Evolutionary conservation across 1,140 invertebrate genomes (phyloP).

Genomic region (Caenorhabditis tropicalis): DNA sequence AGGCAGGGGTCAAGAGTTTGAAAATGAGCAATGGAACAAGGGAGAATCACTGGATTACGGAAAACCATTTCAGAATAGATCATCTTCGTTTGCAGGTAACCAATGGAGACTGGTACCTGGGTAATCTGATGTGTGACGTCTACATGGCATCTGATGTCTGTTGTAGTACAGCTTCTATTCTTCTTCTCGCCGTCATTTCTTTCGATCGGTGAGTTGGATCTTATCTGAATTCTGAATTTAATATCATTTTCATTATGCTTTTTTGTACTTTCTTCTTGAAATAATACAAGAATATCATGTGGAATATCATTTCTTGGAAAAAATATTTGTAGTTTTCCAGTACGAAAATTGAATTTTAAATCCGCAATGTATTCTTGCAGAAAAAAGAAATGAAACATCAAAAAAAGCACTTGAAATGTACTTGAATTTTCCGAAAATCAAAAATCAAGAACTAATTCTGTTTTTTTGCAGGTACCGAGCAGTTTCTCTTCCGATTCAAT

Average conservation of each 20-base stretch:
- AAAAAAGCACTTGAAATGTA: too few species aligned
- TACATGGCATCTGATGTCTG: constrained; percentile 98
- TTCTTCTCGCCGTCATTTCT: constrained; percentile 95
- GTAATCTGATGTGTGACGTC: constrained; percentile 91
- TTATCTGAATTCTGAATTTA: too few species aligned
- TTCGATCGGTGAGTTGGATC: constrained; percentile 90
- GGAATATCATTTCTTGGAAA: neutral
- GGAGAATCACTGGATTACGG: neutral
- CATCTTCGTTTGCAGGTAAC: constrained; percentile 67
- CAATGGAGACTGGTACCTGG: constrained; percentile 80
- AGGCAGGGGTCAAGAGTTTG: neutral
- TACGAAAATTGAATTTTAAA: too few species aligned
- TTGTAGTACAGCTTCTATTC: constrained; percentile 96
- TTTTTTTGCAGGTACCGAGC: constrained; percentile 89
- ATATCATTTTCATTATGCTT: too few species aligned
- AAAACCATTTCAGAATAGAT: neutral
- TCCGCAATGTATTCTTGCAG: neutral
- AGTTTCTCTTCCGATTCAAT: constrained; percentile 97
- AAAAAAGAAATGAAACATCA: too few species aligned
- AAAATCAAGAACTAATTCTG: neutral
- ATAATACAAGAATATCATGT: neutral
- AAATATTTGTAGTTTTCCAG: neutral
- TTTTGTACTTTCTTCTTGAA: too few species aligned
- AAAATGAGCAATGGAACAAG: neutral
- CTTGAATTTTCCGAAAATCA: neutral